These are phyloP conservation scores for Epirrhoe alternata DNA, from an alignment of 2,888 invertebrate species.

Conservation along the genomic window DNA sequence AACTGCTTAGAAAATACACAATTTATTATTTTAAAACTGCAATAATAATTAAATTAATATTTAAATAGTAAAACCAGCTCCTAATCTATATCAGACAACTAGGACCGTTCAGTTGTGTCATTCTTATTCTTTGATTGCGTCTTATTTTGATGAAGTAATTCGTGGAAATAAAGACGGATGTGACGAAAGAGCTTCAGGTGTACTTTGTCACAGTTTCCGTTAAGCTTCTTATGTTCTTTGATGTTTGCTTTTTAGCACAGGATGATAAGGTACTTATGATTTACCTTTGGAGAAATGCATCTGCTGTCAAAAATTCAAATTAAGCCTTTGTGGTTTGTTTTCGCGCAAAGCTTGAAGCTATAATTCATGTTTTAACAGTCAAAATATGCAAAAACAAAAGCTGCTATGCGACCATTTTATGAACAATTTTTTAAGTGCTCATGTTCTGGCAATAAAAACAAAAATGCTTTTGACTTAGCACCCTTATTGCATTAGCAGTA, in stretches of 20 bases:
- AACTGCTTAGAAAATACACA: too few relatives aligned
- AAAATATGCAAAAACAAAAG: neutral
- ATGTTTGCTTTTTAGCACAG: neutral
- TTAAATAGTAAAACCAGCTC: neutral
- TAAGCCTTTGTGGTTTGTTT: neutral
- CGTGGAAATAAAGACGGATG: constrained; percentile 26
- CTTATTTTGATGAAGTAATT: constrained; percentile 30
- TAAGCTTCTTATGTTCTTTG: constrained; percentile 2
- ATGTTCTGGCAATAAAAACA: constrained; percentile 8
- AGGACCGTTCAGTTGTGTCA: constrained; percentile 27
- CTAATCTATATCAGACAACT: neutral
- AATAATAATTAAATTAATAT: too few relatives aligned
- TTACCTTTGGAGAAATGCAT: neutral
- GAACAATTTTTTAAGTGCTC: neutral
- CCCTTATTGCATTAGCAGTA: neutral
- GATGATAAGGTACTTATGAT: neutral
- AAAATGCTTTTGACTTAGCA: constrained; percentile 18
- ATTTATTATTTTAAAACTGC: too few relatives aligned
- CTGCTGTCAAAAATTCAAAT: neutral
- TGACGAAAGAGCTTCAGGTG: constrained; percentile 18
- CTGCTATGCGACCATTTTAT: constrained; percentile 10
- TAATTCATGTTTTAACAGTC: neutral
- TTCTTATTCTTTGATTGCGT: constrained; percentile 24
- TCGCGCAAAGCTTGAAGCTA: neutral
- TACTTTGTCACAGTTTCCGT: constrained; percentile 4